Evolutionary conservation across 1,140 invertebrate genomes (phyloP), one percentile per base, ranked within the genome.

Genomic region (Conus betulinus): DNA sequence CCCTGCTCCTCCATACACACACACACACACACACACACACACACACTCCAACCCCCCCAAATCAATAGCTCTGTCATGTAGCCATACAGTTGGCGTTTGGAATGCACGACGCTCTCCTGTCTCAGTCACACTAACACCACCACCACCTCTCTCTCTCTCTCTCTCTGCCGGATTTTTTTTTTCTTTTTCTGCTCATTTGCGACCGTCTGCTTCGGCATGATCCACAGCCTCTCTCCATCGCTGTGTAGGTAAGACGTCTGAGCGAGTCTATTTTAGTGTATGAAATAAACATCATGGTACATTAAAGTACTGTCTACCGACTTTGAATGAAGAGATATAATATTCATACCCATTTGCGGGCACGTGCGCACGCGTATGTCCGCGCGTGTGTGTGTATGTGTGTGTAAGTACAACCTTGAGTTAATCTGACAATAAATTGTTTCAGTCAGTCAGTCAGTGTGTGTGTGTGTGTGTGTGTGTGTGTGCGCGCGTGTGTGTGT

Each of bases 31-130:
- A 78, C 8, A 27, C 27, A 0, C 76, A 0, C 27, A 6, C n/a
- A 23, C 20, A 3, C 39, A 0, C 71, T n/a, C 57, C 57, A 60
- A 39, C 57, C 57, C 57, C 55, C 57, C 57, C 5, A 53, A 81
- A 81, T 81, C 79, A 53, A 81, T 81, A 81, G 79, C 51, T 23
- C 51, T 51, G 17, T 81, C 79, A 81, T 81, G 79, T 53, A 53
- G 79, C 79, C 79, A 11, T 81, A 81, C 51, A 81, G 52, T 20
- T 81, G 39, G 79, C 79, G 23, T 81, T 81, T 81, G 27, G 79
- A 81, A 7, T 81, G 52, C 79, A 53, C 79, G 27, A 53, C 79
- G 17, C 17, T 15, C 15, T 52, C 23, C 82, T 55, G 23, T 25
- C 84, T 85, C 55, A n/a, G n/a, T 85, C 63, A 63, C 6, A 17